Evolutionary conservation across 2,113 vertebrate species (phyloP), one percentile per base, ranked within the genome.

Genomic region (Aleadryas rufinucha): DNA sequence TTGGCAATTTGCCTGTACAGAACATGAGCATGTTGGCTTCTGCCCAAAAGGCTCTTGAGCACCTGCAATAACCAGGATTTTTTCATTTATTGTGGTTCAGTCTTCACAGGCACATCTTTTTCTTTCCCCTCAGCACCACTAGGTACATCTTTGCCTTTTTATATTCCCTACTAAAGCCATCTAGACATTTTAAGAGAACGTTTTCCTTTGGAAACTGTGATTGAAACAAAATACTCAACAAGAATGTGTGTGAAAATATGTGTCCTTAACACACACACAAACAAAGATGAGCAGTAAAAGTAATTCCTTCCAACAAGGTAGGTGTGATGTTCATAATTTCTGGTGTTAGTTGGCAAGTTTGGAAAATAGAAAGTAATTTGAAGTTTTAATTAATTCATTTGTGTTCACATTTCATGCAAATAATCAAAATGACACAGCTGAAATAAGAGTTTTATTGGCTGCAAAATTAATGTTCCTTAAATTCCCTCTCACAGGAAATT

Each of bases 401-500:
- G 10, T 53, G 14, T 42, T 90, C 41, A 45, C 63, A 80, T 93
- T 93, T 92, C 45, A 42, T 65, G 59, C 49, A 90, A 92, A 91
- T 77, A 95, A 76, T 63, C 47, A 74, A 64, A 88, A 76, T 21
- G 1, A 90, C 60, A 65, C 31, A 50, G 57, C 45, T 86, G 61
- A 92, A 95, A 72, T 45, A 85, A 50, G 72, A 80, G 22, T 26
- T 72, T 68, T 50, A 84, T 19, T 61, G 8, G 50, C 75, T 76
- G 19, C 89, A 85, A 91, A 96, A 91, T 72, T 76, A 89, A 89
- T 45, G 50, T 69, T 87, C 70, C 65, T 27, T 79, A 76, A 87
- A 89, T 54, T 89, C 60, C 26, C 80, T 92, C 85, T 84, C 64
- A 92, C 30, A 64, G 84, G 52, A 95, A 92, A 92, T 96, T 84